A percentile compares a stretch with the other conserved stretches of the same genome.
phyloP scores from a whole-genome alignment of 2,888 invertebrate species.

The Stenodema calcarata region DNA sequence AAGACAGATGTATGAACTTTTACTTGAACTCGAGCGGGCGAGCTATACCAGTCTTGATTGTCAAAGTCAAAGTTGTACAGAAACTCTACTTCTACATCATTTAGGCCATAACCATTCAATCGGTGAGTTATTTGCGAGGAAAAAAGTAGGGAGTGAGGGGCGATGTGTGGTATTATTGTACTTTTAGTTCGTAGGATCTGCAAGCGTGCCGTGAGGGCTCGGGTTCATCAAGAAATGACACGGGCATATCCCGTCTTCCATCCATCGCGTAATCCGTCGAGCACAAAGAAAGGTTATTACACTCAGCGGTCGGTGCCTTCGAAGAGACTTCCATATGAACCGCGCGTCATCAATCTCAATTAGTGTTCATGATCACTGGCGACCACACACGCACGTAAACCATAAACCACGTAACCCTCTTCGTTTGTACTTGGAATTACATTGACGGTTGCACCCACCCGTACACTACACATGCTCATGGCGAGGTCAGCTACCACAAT shows the following conservation, averaged over 20 bases:
- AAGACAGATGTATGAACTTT: too few species aligned
- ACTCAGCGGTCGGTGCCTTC: not conserved
- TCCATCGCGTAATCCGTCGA: not conserved
- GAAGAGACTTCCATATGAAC: not conserved
- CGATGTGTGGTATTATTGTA: too few species aligned
- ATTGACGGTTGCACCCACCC: not conserved
- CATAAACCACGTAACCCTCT: not conserved
- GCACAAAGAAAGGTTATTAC: constrained; percentile 2
- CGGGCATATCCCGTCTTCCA: not conserved
- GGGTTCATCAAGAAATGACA: not conserved
- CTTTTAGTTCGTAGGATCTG: not conserved
- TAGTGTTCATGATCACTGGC: not conserved
- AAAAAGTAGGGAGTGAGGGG: too few species aligned
- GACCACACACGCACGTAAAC: not conserved
- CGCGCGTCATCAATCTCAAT: constrained; percentile 11
- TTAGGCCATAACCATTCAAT: too few species aligned
- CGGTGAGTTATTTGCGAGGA: too few species aligned
- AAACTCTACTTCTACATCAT: too few species aligned
- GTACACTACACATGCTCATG: too few species aligned
- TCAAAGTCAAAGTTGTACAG: too few species aligned
- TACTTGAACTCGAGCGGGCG: too few species aligned
- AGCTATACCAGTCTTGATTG: too few species aligned
- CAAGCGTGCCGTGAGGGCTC: not conserved
- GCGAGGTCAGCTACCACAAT: not conserved
- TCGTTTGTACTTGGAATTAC: not conserved